Evolutionary conservation across 2,888 invertebrate genomes (phyloP).

Genomic region (Lingula anatina): DNA sequence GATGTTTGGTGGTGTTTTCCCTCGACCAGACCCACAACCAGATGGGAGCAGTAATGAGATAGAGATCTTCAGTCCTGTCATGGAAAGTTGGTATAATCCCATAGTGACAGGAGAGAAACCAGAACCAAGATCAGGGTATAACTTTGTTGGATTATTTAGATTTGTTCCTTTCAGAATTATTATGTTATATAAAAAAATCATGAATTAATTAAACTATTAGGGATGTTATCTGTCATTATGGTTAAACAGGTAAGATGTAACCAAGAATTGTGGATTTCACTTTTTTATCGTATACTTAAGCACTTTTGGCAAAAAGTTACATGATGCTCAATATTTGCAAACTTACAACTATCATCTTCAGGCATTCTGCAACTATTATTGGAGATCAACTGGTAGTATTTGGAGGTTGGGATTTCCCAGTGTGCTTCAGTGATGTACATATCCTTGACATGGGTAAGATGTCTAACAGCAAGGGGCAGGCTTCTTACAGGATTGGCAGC

Average conservation of each 20-base stretch:
- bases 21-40: constrained; percentile 42
- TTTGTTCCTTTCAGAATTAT: too few relatives aligned
- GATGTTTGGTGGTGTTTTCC: constrained; percentile 49
- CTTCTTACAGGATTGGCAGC: too few relatives aligned
- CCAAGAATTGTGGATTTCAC: too few relatives aligned
- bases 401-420: constrained; percentile 50
- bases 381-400: constrained; percentile 45
- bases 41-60: constrained; percentile 49
- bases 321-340: too few relatives aligned
- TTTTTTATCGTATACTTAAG: too few relatives aligned
- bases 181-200: background rate
- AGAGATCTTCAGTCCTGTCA: constrained; percentile 45
- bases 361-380: constrained; percentile 46
- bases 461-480: too few relatives aligned
- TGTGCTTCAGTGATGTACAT: constrained; percentile 44
- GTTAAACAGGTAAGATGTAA: too few relatives aligned
- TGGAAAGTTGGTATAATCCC: constrained; percentile 47
- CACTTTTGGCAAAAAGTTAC: too few relatives aligned
- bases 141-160: too few relatives aligned
- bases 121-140: constrained; percentile 42
- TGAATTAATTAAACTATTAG: background rate
- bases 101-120: constrained; percentile 45
- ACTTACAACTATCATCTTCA: too few relatives aligned
- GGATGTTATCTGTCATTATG: too few relatives aligned
- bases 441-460: constrained; percentile 47